These are phyloP conservation scores for Odontesthes bonariensis DNA, from an alignment of 2,113 vertebrate species.

Conservation along the genomic window DNA sequence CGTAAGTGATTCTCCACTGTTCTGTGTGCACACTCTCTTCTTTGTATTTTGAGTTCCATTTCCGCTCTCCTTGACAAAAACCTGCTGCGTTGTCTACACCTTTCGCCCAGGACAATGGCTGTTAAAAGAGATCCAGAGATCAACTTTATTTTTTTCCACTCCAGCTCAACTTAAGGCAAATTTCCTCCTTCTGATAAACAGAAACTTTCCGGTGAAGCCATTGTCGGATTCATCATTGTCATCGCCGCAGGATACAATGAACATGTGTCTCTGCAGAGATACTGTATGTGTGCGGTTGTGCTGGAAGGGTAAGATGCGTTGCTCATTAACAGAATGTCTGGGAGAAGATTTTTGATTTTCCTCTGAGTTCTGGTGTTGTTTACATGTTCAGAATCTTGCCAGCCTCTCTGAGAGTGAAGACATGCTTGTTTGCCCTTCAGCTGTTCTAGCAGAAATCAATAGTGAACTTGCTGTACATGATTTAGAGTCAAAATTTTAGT, in stretches of 20 bases:
- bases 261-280: slow-evolving; percentile 35
- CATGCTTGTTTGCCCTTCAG: slow-evolving; percentile 57
- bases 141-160: slow-evolving; percentile 66
- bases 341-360: slow-evolving; percentile 21
- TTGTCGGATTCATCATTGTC: slow-evolving; percentile 50
- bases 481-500: slow-evolving; percentile 47
- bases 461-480: slow-evolving; percentile 44
- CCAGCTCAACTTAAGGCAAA: slow-evolving; percentile 58
- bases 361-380: slow-evolving; percentile 46
- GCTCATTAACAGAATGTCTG: slow-evolving; percentile 32
- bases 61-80: slow-evolving; percentile 56
- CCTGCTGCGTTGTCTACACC: slow-evolving; percentile 46
- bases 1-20: not conserved
- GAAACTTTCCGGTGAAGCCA: slow-evolving; percentile 49
- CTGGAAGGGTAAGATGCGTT: slow-evolving; percentile 5
- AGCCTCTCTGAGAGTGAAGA: slow-evolving; percentile 33
- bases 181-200: slow-evolving; percentile 73
- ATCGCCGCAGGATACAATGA: slow-evolving; percentile 45
- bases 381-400: slow-evolving; percentile 42
- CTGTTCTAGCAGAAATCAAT: slow-evolving; percentile 56
- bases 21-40: slow-evolving; percentile 11
- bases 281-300: slow-evolving; percentile 2
- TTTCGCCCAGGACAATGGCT: slow-evolving; percentile 65
- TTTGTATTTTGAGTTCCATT: slow-evolving; percentile 66
- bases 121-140: slow-evolving; percentile 62